phyloP scores from a whole-genome alignment of 2,113 vertebrate genomes.

The Sinocyclocheilus anshuiensis region DNA sequence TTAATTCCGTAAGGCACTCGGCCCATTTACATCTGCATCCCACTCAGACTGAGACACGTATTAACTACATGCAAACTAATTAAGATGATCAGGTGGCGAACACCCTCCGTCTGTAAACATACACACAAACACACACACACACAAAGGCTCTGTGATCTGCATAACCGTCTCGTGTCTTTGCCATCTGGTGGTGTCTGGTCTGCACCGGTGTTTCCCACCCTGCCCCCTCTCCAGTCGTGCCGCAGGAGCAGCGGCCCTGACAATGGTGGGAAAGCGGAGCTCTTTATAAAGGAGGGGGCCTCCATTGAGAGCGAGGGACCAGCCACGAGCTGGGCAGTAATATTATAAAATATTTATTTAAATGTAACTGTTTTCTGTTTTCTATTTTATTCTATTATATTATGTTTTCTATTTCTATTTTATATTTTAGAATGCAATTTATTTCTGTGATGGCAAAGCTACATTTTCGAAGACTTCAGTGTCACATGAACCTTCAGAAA shows the following conservation, averaged over 20 bases:
- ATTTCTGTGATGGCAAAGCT: too few relatives aligned
- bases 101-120: slow-evolving; percentile 47
- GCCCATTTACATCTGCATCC: slow-evolving; percentile 49
- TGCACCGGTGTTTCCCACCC: slow-evolving; percentile 56
- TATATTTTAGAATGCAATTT: too few relatives aligned
- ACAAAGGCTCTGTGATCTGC: slow-evolving; percentile 57
- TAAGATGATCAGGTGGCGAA: slow-evolving; percentile 59
- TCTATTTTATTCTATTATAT: too few relatives aligned
- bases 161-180: slow-evolving; percentile 60
- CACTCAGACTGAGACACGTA: slow-evolving; percentile 46
- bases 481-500: too few relatives aligned
- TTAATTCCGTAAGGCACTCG: not conserved
- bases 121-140: slow-evolving; percentile 44
- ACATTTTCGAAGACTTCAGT: too few relatives aligned
- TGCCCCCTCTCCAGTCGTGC: slow-evolving; percentile 50
- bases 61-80: slow-evolving; percentile 55
- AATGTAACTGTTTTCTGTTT: too few relatives aligned
- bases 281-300: slow-evolving; percentile 59
- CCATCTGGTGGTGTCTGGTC: slow-evolving; percentile 59
- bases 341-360: too few relatives aligned
- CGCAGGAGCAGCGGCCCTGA: slow-evolving; percentile 53
- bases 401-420: too few relatives aligned
- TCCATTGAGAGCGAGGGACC: slow-evolving; percentile 49
- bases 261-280: slow-evolving; percentile 59
- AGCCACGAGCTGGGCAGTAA: slow-evolving; percentile 57